Conservation (phyloP, 2,888 invertebrate species). For the Amphipyra tragopoginis region DNA sequence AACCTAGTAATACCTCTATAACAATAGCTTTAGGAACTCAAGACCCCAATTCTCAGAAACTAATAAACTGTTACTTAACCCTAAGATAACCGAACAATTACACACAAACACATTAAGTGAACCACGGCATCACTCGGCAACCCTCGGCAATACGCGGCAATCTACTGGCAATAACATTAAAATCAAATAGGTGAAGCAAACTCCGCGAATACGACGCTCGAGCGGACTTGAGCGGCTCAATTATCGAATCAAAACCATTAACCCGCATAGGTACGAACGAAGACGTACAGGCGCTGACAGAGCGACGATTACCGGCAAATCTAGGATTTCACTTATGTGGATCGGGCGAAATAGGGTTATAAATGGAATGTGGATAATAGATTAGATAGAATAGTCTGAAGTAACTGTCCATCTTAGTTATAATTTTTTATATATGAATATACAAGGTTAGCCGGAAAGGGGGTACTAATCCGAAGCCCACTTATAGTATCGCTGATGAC, state of each 20-base stretch:
- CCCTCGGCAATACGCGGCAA: constrained; percentile 12
- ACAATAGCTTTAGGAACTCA: constrained; percentile 15
- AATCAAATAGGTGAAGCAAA: constrained; percentile 41
- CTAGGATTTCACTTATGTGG: constrained; percentile 47
- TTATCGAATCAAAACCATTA: constrained; percentile 59
- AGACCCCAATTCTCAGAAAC: constrained; percentile 3
- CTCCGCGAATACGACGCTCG: constrained; percentile 34
- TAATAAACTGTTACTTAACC: constrained; percentile 22
- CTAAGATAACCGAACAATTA: constrained; percentile 32
- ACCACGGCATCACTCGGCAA: constrained; percentile 13
- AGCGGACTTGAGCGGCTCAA: constrained; percentile 52
- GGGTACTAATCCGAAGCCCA: too few species aligned
- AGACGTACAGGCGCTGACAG: constrained; percentile 43
- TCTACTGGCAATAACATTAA: constrained; percentile 43
- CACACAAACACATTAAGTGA: constrained; percentile 28
- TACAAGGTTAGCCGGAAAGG: too few species aligned
- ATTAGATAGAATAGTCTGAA: too few species aligned
- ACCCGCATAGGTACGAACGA: constrained; percentile 34
- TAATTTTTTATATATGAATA: too few species aligned
- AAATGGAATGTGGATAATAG: constrained; percentile 18
- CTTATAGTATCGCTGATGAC: too few species aligned
- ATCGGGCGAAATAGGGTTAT: constrained; percentile 8
- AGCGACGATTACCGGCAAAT: constrained; percentile 45
- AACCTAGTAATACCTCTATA: constrained; percentile 10
- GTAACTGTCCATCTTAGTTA: too few species aligned